Conservation (phyloP, 1,140 invertebrate species). For the Trichonephila clavipes region DNA sequence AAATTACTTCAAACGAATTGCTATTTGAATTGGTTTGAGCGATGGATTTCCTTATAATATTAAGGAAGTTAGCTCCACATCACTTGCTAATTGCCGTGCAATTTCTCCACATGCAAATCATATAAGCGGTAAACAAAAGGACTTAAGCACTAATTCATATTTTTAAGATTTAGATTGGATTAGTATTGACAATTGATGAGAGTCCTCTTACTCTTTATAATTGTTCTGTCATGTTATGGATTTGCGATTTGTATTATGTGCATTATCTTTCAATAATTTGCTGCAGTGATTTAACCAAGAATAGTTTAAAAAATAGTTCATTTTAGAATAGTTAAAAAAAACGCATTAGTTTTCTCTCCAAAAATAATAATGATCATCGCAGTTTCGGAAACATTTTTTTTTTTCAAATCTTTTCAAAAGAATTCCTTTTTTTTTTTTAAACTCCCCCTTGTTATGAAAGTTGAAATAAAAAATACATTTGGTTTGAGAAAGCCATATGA, state of each 20-base stretch:
- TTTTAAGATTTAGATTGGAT: not conserved
- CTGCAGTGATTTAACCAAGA: not conserved
- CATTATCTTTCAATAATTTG: not conserved
- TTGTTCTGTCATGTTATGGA: not conserved
- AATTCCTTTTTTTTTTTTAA: too few relatives aligned
- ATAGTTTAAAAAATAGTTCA: too few relatives aligned
- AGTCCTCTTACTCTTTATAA: not conserved
- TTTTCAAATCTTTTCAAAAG: too few relatives aligned
- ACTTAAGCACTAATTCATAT: constrained; percentile 23
- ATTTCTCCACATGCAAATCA: constrained; percentile 42
- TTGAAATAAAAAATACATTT: too few relatives aligned
- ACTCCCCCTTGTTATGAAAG: too few relatives aligned
- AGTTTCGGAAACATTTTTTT: too few relatives aligned
- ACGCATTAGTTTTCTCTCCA: too few relatives aligned
- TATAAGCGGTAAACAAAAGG: constrained; percentile 40
- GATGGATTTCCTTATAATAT: constrained; percentile 8
- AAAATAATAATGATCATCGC: too few relatives aligned
- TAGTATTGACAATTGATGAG: not conserved
- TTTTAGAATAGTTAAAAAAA: too few relatives aligned
- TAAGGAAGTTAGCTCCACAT: not conserved
- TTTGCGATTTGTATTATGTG: not conserved
- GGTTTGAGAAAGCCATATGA: too few relatives aligned
- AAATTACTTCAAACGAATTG: constrained; percentile 35
- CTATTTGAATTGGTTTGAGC: constrained; percentile 44
- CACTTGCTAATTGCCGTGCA: constrained; percentile 18